These are phyloP conservation scores for Cassiopea andromeda DNA, from an alignment of 30 jellyfish, hydroid and myxozoan genomes.

Conservation along the genomic window DNA sequence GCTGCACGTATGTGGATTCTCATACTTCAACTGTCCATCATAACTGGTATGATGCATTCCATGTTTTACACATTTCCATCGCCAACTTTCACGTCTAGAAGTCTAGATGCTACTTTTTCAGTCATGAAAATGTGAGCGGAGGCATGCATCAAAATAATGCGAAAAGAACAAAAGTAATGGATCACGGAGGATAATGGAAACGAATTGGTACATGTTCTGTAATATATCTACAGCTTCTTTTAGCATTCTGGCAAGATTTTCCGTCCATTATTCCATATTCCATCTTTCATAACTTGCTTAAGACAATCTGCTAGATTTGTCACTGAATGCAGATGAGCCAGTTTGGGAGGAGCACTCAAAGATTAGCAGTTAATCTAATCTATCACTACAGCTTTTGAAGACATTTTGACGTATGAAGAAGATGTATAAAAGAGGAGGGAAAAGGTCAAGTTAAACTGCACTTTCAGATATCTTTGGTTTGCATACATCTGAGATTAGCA, in stretches of 20 bases:
- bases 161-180: not conserved
- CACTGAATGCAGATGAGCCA: too few relatives aligned
- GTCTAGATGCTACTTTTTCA: not conserved
- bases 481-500: not conserved
- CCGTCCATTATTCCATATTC: not conserved
- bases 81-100: not conserved
- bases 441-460: not conserved
- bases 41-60: too few relatives aligned
- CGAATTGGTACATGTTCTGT: not conserved
- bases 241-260: not conserved
- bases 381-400: not conserved
- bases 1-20: too few relatives aligned
- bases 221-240: not conserved
- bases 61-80: too few relatives aligned
- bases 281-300: not conserved
- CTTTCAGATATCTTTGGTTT: not conserved
- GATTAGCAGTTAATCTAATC: not conserved
- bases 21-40: too few relatives aligned
- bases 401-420: not conserved
- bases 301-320: too few relatives aligned
- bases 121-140: not conserved
- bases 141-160: not conserved
- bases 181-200: not conserved
- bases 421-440: not conserved
- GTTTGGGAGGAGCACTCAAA: not conserved